Conservation (phyloP, 2,113 vertebrate genomes). For the Tricholaema leucomelas region DNA sequence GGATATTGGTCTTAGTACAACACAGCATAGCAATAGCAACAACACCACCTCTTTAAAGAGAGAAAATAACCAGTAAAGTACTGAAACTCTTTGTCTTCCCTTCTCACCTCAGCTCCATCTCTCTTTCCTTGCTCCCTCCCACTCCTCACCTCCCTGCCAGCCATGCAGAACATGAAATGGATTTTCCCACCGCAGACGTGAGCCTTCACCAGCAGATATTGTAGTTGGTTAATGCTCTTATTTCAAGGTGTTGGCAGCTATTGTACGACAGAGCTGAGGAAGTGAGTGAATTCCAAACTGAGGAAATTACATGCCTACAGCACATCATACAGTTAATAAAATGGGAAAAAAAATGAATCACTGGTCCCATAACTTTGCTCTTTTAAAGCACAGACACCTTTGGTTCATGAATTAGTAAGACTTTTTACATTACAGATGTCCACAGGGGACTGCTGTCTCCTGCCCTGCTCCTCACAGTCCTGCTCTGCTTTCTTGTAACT, state of each 20-base stretch:
- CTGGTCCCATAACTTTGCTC: slow-evolving; percentile 7
- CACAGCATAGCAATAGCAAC: neutral
- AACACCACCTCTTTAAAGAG: neutral
- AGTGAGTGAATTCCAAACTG: neutral
- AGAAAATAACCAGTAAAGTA: neutral
- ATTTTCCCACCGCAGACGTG: neutral
- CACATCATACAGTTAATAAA: slow-evolving; percentile 52
- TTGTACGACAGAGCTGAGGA: neutral
- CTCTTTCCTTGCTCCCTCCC: neutral
- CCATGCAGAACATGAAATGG: neutral
- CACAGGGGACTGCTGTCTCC: slow-evolving; percentile 18
- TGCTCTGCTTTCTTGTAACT: slow-evolving; percentile 19
- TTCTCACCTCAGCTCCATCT: neutral
- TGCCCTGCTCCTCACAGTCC: neutral
- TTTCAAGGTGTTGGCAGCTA: slow-evolving; percentile 37
- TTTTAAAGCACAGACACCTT: slow-evolving; percentile 33
- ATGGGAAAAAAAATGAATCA: slow-evolving; percentile 42
- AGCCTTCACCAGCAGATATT: neutral
- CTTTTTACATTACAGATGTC: slow-evolving; percentile 41
- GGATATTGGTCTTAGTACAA: neutral
- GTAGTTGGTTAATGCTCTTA: neutral
- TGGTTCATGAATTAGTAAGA: slow-evolving; percentile 66
- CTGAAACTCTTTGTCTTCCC: neutral
- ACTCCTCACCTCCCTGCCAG: neutral
- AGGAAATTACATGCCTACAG: slow-evolving; percentile 35